These are phyloP conservation scores for Drosophila fuyamai DNA, from an alignment of 1,140 invertebrate genomes.

Conservation along the genomic window DNA sequence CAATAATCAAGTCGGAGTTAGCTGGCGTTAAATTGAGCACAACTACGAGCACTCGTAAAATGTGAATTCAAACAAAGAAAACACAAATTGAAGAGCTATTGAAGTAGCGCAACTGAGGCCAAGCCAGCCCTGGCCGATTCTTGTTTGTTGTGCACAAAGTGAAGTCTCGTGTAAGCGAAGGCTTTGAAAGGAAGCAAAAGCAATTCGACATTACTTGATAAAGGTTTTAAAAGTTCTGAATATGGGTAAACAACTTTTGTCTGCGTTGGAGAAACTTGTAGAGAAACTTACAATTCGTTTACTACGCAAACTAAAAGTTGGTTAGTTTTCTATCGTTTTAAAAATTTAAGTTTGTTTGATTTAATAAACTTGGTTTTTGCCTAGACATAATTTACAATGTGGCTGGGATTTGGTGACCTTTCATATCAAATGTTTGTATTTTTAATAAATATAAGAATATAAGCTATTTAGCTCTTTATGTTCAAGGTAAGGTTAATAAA, in stretches of 20 bases:
- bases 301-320: neutral
- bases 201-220: neutral
- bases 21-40: constrained; percentile 42
- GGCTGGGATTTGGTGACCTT: no score
- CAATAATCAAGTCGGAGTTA: constrained; percentile 38
- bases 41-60: constrained; percentile 8
- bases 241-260: neutral
- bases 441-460: no score
- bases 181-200: neutral
- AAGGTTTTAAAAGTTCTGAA: neutral
- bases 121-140: constrained; percentile 26
- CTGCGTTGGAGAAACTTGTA: neutral
- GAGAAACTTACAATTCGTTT: neutral
- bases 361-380: no score
- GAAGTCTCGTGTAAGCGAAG: neutral
- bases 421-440: no score
- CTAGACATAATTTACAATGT: no score
- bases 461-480: no score
- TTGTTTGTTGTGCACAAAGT: neutral
- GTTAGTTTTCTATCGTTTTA: neutral
- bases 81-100: constrained; percentile 26
- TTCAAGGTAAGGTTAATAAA: no score
- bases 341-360: neutral
- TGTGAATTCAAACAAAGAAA: constrained; percentile 41
- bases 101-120: constrained; percentile 12